Conservation (phyloP, 2,113 vertebrate genomes). For the Myiozetetes cayanensis region DNA sequence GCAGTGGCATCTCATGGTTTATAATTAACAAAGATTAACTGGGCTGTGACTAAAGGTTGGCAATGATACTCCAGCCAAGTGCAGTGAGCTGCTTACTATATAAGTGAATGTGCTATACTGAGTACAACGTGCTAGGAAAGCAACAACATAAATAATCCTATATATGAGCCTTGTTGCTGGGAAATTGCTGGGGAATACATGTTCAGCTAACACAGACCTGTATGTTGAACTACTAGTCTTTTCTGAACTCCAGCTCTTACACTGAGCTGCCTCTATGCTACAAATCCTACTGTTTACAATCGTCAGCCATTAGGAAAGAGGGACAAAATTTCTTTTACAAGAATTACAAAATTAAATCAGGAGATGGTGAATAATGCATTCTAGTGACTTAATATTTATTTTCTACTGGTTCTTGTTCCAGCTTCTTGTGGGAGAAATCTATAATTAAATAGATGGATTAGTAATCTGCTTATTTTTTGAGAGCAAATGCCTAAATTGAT, state of each 20-base stretch:
- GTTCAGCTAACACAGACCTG: not conserved
- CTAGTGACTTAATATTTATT: not conserved
- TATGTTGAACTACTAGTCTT: not conserved
- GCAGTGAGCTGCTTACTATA: not conserved
- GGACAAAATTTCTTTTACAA: not conserved
- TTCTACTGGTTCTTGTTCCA: not conserved
- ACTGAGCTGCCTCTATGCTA: not conserved
- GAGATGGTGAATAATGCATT: not conserved
- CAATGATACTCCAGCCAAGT: not conserved
- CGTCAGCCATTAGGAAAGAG: not conserved
- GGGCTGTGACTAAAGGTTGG: not conserved
- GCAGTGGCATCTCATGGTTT: not conserved
- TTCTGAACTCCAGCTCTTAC: not conserved
- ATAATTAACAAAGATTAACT: slow-evolving; percentile 46
- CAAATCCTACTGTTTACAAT: not conserved
- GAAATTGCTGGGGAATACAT: not conserved
- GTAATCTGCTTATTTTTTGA: slow-evolving; percentile 16
- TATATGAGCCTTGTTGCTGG: not conserved
- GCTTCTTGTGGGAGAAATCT: not conserved
- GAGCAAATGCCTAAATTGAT: slow-evolving; percentile 7
- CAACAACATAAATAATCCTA: not conserved
- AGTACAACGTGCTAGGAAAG: not conserved
- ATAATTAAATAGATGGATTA: slow-evolving; percentile 9
- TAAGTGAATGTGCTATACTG: not conserved
- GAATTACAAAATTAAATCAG: not conserved